These are phyloP conservation scores for Zaprionus inermis DNA, from an alignment of 1,140 invertebrate genomes.

Conservation along the genomic window DNA sequence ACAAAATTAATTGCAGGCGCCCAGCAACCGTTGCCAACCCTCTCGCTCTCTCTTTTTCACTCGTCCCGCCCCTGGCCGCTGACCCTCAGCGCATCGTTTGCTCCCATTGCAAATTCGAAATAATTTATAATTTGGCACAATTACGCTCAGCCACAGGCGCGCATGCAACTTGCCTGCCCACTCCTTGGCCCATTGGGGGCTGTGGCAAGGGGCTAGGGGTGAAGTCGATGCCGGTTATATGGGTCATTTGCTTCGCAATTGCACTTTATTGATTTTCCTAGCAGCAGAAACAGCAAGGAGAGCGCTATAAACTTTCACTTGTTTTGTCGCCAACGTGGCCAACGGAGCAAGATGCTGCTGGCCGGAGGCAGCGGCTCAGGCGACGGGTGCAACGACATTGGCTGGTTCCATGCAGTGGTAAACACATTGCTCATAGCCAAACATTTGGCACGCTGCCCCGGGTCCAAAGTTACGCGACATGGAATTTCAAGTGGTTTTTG, in stretches of 20 bases:
- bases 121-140: slow-evolving; percentile 82
- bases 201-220: neutral
- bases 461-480: slow-evolving; percentile 21
- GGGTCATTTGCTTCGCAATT: slow-evolving; percentile 75
- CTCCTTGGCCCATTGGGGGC: slow-evolving; percentile 28
- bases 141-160: slow-evolving; percentile 65
- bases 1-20: slow-evolving; percentile 74
- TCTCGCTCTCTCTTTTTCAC: neutral
- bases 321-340: slow-evolving; percentile 61
- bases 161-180: slow-evolving; percentile 32
- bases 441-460: slow-evolving; percentile 26
- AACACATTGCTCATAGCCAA: slow-evolving; percentile 19
- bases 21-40: slow-evolving; percentile 1
- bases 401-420: slow-evolving; percentile 35
- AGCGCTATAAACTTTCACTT: slow-evolving; percentile 79
- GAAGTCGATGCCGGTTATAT: slow-evolving; percentile 52
- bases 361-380: neutral
- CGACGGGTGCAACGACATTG: slow-evolving; percentile 22
- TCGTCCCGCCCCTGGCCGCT: slow-evolving; percentile 2
- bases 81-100: slow-evolving; percentile 58
- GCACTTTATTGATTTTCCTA: slow-evolving; percentile 75
- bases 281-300: slow-evolving; percentile 10
- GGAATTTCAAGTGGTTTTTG: slow-evolving; percentile 73
- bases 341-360: slow-evolving; percentile 31
- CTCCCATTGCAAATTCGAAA: slow-evolving; percentile 71